Conservation (phyloP, 2,797 vertebrate genomes). For the Phataginus tetradactyla region DNA sequence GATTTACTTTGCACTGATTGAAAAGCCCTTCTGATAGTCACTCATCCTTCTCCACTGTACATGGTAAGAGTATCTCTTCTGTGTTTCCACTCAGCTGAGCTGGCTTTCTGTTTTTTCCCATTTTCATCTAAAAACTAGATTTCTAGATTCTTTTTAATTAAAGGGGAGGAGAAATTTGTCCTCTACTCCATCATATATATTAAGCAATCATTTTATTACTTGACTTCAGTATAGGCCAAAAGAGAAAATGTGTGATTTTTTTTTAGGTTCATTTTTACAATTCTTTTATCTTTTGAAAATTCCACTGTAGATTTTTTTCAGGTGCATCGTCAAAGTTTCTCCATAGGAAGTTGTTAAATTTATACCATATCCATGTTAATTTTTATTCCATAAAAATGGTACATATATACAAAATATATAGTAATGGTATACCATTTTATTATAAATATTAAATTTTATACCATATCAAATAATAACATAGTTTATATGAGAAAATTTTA, state of each 20-base stretch:
- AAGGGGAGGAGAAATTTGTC: neutral
- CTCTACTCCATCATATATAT: neutral
- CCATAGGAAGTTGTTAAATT: neutral
- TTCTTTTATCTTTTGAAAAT: neutral
- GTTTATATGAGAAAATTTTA: neutral
- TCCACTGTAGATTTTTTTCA: neutral
- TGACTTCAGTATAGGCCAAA: neutral
- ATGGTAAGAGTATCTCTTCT: neutral
- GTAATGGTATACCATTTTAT: too few species aligned
- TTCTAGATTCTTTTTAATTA: neutral
- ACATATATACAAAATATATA: too few species aligned
- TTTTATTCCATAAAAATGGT: neutral
- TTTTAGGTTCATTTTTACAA: neutral
- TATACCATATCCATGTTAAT: neutral
- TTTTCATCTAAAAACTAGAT: neutral
- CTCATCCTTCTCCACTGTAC: neutral
- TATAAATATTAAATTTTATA: neutral
- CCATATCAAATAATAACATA: neutral
- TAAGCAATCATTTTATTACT: neutral
- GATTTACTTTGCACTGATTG: neutral
- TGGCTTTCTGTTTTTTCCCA: neutral
- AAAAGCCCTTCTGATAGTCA: neutral
- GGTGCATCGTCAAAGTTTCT: neutral
- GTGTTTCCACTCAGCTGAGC: neutral
- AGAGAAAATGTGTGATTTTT: neutral